These are phyloP conservation scores for Saccostrea glomerata DNA, from an alignment of 1,140 invertebrate genomes.

Conservation along the genomic window DNA sequence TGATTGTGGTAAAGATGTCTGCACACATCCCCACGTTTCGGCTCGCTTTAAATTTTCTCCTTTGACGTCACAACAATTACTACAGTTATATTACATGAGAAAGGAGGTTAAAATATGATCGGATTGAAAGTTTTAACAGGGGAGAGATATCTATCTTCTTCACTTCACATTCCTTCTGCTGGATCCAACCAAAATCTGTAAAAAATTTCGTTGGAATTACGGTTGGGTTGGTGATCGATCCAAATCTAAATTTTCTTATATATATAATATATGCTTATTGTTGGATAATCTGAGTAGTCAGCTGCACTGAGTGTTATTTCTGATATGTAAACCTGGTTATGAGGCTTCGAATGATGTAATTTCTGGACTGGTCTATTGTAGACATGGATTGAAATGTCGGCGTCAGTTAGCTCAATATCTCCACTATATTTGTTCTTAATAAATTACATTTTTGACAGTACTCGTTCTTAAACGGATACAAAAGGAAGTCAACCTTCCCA, in stretches of 20 bases:
- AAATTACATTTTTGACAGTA: conserved; percentile 17
- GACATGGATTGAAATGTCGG: not conserved
- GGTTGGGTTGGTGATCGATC: not conserved
- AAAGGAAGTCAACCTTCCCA: not conserved
- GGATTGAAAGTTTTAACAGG: too few relatives aligned
- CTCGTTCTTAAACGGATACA: not conserved
- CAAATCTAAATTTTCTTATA: not conserved
- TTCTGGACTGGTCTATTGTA: not conserved
- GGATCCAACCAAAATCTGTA: not conserved
- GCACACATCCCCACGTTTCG: not conserved
- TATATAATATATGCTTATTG: too few relatives aligned
- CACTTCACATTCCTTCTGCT: too few relatives aligned
- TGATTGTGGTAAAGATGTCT: not conserved
- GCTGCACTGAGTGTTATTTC: not conserved
- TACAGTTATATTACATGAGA: not conserved
- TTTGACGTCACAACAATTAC: not conserved
- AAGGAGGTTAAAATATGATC: too few relatives aligned
- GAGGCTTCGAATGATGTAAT: not conserved
- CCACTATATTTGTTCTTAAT: not conserved
- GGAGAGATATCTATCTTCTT: too few relatives aligned
- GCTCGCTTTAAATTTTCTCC: not conserved
- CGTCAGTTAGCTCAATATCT: not conserved
- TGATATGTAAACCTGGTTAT: not conserved
- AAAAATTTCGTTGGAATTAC: not conserved
- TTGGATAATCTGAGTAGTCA: not conserved